A percentile compares a stretch with the other conserved stretches of the same genome.
Conservation (phyloP, 2,797 vertebrate genomes). For the Lagocephalus sceleratus region DNA sequence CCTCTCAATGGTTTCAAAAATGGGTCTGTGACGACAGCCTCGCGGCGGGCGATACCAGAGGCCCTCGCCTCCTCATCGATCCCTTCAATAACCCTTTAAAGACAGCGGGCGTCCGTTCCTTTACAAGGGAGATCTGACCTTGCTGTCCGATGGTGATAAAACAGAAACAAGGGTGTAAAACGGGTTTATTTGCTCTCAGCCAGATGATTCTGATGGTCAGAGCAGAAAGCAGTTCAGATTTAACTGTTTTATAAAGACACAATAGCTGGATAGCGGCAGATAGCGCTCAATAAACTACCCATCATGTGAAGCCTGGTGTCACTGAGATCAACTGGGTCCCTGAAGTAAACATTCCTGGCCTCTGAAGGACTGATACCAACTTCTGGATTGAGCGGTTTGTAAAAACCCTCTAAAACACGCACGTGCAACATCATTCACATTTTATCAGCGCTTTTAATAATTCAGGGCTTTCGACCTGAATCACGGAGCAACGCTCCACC, state of each 20-base stretch:
- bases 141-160: too few relatives aligned
- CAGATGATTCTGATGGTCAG: neutral
- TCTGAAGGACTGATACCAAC: too few relatives aligned
- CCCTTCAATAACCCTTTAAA: too few relatives aligned
- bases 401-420: conserved; percentile 43
- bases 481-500: conserved; percentile 23
- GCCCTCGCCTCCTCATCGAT: too few relatives aligned
- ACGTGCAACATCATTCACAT: conserved; percentile 56
- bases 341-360: conserved; percentile 22
- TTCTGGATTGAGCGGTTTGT: conserved; percentile 26
- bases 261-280: conserved; percentile 1
- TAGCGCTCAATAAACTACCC: conserved; percentile 10
- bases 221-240: neutral
- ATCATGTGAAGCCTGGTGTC: conserved; percentile 21
- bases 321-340: conserved; percentile 1
- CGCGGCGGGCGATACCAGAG: too few relatives aligned
- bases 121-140: too few relatives aligned
- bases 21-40: too few relatives aligned
- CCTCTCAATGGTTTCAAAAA: too few relatives aligned
- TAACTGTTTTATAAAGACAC: neutral
- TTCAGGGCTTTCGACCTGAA: conserved; percentile 48
- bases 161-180: too few relatives aligned
- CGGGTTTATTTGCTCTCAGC: neutral
- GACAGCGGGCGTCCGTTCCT: too few relatives aligned
- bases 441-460: conserved; percentile 63